Conservation (phyloP, 2,888 invertebrate species). For the Balanococcus diminutus region DNA sequence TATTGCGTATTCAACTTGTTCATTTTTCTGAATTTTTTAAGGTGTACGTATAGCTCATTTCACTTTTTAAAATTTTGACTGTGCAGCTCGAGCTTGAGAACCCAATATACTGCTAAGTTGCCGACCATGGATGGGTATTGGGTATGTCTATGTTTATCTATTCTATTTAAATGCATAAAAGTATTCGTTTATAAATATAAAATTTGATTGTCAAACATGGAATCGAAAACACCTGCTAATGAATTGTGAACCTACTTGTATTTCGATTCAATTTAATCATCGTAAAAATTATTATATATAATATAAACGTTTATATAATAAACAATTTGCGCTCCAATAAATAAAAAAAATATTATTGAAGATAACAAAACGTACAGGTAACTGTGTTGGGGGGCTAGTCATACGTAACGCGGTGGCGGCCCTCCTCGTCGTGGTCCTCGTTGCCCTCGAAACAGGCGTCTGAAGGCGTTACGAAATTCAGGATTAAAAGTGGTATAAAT, state of each 20-base stretch:
- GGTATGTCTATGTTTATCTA: too few relatives aligned
- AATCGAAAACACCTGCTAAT: neutral
- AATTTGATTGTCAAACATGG: conserved; percentile 10
- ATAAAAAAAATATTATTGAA: conserved; percentile 22
- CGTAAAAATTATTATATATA: neutral
- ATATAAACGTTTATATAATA: conserved; percentile 41
- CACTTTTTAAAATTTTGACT: too few relatives aligned
- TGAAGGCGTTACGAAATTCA: conserved; percentile 49
- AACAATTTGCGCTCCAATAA: conserved; percentile 45
- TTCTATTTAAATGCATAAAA: neutral
- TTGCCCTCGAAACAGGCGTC: conserved; percentile 46
- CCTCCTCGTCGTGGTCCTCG: conserved; percentile 45
- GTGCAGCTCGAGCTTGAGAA: too few relatives aligned
- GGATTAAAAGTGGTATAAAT: conserved; percentile 52
- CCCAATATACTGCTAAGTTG: too few relatives aligned
- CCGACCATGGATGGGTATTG: too few relatives aligned
- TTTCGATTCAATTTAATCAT: neutral
- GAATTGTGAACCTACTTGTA: conserved; percentile 5
- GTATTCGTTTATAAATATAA: neutral
- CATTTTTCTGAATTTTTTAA: too few relatives aligned
- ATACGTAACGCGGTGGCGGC: conserved; percentile 49
- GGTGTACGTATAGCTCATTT: too few relatives aligned
- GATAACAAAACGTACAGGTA: conserved; percentile 41
- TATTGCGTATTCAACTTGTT: too few relatives aligned
- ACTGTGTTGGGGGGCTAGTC: conserved; percentile 44